Percentiles rank a stretch among this genome's conserved stretches.
phyloP scores from a whole-genome alignment of 2,797 vertebrate genomes.

The Pipistrellus pygmaeus region DNA sequence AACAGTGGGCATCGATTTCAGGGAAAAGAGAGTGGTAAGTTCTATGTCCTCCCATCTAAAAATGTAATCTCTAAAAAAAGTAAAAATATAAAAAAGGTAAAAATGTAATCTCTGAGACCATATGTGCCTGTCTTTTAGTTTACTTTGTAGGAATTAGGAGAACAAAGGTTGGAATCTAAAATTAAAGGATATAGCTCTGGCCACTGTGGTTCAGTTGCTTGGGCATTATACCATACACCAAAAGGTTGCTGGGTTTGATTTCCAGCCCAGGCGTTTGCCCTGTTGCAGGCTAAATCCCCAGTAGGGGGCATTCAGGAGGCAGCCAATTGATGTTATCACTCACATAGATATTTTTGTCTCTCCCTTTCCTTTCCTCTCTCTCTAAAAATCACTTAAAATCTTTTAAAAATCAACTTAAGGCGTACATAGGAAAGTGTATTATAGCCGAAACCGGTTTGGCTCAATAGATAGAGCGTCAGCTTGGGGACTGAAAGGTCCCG shows the following conservation, averaged over 20 bases:
- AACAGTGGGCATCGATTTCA: slow-evolving; percentile 98
- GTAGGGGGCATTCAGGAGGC: not conserved
- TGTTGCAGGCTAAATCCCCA: not conserved
- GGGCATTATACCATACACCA: not conserved
- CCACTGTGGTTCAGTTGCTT: not conserved
- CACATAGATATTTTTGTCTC: not conserved
- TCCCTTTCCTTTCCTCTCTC: not conserved
- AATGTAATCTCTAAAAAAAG: not conserved
- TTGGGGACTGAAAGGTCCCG: too few relatives aligned
- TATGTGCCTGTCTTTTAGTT: slow-evolving; percentile 15
- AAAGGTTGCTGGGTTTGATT: not conserved
- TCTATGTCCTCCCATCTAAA: not conserved
- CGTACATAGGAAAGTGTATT: not conserved
- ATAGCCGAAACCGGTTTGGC: too few relatives aligned
- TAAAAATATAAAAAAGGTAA: not conserved
- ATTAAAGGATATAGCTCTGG: not conserved
- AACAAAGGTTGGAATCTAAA: slow-evolving; percentile 43
- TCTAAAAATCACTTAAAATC: not conserved
- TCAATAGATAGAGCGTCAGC: too few relatives aligned
- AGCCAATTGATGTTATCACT: not conserved
- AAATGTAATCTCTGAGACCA: slow-evolving; percentile 12
- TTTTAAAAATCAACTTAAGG: not conserved
- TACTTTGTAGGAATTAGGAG: slow-evolving; percentile 33
- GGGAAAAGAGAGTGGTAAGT: slow-evolving; percentile 98
- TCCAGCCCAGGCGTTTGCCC: not conserved